Evolutionary conservation across 1,140 invertebrate species (phyloP), one percentile per base, ranked within the genome.

Genomic region (Micrasema minimum): DNA sequence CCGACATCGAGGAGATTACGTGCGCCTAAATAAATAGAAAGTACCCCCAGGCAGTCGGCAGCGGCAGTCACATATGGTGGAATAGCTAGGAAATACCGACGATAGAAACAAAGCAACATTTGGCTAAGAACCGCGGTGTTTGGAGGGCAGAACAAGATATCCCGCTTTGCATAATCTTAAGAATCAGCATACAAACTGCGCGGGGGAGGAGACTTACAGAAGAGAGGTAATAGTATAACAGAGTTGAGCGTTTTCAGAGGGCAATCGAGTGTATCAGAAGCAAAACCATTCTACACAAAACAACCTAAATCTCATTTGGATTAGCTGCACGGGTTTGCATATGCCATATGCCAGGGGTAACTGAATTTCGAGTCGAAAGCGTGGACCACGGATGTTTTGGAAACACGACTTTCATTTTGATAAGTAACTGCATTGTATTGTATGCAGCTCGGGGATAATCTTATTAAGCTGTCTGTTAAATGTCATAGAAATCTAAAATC

Each of bases 101-200:
- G 12, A 45, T 7, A 26, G 59, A 31, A 45, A 64, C 41, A 64
- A 64, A 46, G 43, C 43, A 64, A 64, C 59, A 64, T 45, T 64
- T 46, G 59, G 59, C 41, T 23, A 64, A 64, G 43, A 46, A 23
- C 16, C 43, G 9, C 23, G 43, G 26, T 26, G 43, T 31, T 45
- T 46, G 41, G 38, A 22, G 50, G 14, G 37, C 38, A 64, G 59
- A 46, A 46, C 43, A 45, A 46, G 41, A 64, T 59, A 59, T 59
- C 55, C 37, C 43, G 41, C 43, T 64, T 64, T 64, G 59, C 59
- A 64, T 48, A 64, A 64, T 64, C 59, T 64, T 64, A 7, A 14
- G 59, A 64, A 64, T 64, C 59, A 45, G 43, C 59, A 64, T 48
- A 31, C 18, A 46, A 64, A 64, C 20, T 64, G 59, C 43, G 55